Evolutionary conservation across 2,888 invertebrate genomes (phyloP), one percentile per base, ranked within the genome.

Genomic region (Conops quadrifasciatus): DNA sequence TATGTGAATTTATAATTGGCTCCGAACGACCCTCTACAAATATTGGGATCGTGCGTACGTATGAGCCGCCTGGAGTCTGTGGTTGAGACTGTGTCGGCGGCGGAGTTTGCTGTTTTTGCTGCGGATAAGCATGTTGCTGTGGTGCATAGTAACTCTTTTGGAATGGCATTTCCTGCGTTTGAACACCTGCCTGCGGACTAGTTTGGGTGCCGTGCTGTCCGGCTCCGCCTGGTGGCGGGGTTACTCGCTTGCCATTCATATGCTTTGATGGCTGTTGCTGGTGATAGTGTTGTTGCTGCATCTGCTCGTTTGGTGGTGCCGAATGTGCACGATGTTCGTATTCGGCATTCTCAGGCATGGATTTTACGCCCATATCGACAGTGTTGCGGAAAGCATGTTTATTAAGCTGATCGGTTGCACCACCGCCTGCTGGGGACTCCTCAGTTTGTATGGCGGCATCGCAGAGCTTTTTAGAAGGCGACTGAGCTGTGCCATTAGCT

Each of bases 21-120:
- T 92, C 92, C 78, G 93, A 93, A 67, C 94, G 88, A 9, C 94
- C 94, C 85, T 96, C 95, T 0, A 95, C 93, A 81, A 93, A 93
- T 75, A 95, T 95, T 26, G 95, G 95, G 85, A 95, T 95, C 80
- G 94, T 93, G 74, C 95, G 89, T 63, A 94, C 91, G 78, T 80
- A 82, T 49, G 78, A 81, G 45, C 83, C 82, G n/a, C 83, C 84
- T 0, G 83, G 82, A 19, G 84, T 83, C 75, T 82, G 81, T 9
- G 82, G 80, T 0, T 80, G 80, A 70, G 83, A 78, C n/a, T 81
- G 81, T 28, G 82, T 79, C 56, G 80, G 74, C 56, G 77, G 81
- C 75, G 80, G 78, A 28, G 77, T 78, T 26, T 79, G 80, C 59
- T 76, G 75, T 13, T 77, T 77, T 67, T 74, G 73, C 49, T 75